Evolutionary conservation across 2,797 vertebrate genomes (phyloP).

Genomic region (Rhinogobio ventralis): DNA sequence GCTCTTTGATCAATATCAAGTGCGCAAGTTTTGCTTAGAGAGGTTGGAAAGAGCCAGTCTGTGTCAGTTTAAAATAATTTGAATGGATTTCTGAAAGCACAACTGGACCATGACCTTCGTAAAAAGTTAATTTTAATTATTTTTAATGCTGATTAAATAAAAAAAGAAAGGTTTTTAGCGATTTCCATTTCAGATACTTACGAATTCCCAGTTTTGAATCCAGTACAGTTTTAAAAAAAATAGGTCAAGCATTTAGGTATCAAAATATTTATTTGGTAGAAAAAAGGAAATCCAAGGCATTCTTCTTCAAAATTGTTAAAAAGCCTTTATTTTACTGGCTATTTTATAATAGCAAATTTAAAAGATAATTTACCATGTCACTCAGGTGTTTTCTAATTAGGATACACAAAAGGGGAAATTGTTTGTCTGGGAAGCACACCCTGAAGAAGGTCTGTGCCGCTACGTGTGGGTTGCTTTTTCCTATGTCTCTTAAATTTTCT

Average conservation of each 20-base stretch:
- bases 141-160: not conserved
- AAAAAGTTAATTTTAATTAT: not conserved
- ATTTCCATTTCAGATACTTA: not conserved
- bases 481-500: no score
- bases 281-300: no score
- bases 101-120: not conserved
- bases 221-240: not conserved
- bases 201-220: no score
- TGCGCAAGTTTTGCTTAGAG: not conserved
- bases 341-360: no score
- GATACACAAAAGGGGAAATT: no score
- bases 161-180: not conserved
- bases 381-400: no score
- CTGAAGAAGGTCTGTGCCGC: no score
- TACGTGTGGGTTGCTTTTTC: no score
- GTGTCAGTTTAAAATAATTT: not conserved
- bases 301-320: no score
- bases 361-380: no score
- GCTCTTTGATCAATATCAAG: not conserved
- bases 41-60: not conserved
- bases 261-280: not conserved
- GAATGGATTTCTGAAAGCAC: constrained; percentile 24
- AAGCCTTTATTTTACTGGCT: no score
- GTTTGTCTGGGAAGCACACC: no score
- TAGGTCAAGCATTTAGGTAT: not conserved